Base-by-base conservation (phyloP, 2,888 invertebrate species). In the Heterodera filipjevi region DNA sequence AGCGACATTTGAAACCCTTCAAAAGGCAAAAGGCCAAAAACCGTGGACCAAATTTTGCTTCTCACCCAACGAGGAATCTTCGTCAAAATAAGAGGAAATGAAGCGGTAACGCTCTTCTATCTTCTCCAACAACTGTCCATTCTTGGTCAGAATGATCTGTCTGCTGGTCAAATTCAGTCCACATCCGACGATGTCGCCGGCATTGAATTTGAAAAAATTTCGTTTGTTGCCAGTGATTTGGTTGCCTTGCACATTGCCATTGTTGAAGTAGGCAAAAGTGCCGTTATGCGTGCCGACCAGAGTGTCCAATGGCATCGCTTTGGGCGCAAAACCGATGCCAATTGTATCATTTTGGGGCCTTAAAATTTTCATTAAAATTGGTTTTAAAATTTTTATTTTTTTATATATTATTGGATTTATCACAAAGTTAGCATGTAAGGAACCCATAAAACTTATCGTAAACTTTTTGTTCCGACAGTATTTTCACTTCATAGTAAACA, bases 401-500 rank as follows among this genome's bases (percentile, higher is more conserved):
- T n/a, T 16, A 49, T 49, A 49, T 19, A 16, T 49, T 49, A n/a
- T 16, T 49, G 16, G 19, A 49, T 12, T 49, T 16, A 49, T 49
- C 12, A 53, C 14, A 53, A 5, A 16, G 19, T 10, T 39, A 19
- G 2, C 49, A 49, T 19, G 19, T 19, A 49, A 19, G 14, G 14
- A 44, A 6, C 44, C 44, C 44, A 3, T 49, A 49, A 19, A 19
- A 19, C 22, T 5, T 22, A 6, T 53, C 53, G 22, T 19, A 22
- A 19, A 6, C 53, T 19, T 53, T 53, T 53, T 53, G 53, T 19
- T 53, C 22, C 53, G 39, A 53, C 6, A 53, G 22, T 19, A 53
- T 53, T 19, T 53, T 53, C 53, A 53, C 53, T 53, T 53, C 53
- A 19, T 53, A 53, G 53, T 53, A 53, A 53, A 53, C 53, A 53